Conservation (phyloP, 1,140 invertebrate genomes). For the Littorina saxatilis region DNA sequence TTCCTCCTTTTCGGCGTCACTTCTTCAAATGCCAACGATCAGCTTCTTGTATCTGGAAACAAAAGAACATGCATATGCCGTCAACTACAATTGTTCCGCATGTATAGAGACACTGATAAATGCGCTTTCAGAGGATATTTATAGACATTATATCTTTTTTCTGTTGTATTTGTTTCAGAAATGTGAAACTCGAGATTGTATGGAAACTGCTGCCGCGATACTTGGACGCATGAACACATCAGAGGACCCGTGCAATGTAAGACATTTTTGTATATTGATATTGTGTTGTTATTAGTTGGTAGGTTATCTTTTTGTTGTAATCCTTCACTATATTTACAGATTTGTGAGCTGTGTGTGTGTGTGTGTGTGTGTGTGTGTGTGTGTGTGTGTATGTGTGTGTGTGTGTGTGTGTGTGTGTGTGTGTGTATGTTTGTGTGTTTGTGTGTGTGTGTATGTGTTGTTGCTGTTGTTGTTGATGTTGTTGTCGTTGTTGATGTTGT, state of each 20-base stretch:
- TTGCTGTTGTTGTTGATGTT: background rate
- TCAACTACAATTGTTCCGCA: too few species aligned
- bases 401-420: conserved; percentile 15
- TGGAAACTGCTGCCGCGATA: conserved; percentile 37
- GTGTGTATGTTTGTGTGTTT: conserved; percentile 2
- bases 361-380: background rate
- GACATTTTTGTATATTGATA: conserved; percentile 11
- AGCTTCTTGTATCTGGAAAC: too few species aligned
- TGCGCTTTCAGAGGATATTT: too few species aligned
- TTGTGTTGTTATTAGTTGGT: background rate
- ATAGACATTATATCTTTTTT: too few species aligned
- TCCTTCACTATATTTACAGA: background rate
- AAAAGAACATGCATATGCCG: too few species aligned
- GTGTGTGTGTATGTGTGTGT: background rate
- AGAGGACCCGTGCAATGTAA: conserved; percentile 24
- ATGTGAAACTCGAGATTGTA: conserved; percentile 36
- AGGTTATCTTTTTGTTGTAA: background rate
- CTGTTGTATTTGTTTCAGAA: conserved; percentile 16
- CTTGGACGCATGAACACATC: conserved; percentile 24
- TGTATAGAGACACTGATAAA: too few species aligned
- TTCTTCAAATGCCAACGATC: too few species aligned
- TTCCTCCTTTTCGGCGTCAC: too few species aligned
- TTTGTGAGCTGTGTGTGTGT: background rate
- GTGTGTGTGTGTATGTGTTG: background rate
- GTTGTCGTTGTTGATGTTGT: too few species aligned